Base-by-base conservation (phyloP, 2,888 invertebrate species). In the Lepidochitona cinerea region DNA sequence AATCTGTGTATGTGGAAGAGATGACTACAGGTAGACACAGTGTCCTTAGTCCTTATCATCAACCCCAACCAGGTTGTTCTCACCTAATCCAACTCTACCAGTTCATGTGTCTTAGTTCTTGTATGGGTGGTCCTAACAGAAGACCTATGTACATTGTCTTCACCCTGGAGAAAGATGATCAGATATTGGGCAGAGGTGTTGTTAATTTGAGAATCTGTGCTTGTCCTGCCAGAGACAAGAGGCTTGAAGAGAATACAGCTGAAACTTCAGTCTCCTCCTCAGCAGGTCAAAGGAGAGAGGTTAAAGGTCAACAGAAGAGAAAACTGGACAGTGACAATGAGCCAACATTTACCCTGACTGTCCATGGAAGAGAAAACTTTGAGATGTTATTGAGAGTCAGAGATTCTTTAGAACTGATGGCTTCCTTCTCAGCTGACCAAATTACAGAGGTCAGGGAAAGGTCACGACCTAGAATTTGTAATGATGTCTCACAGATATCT, bases 361-460 rank as follows among this genome's bases (percentile, higher is more conserved):
- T 90, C 2, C 75, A 79, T 70, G 90, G 90, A 1, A 78, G 85
- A 49, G 89, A 89, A 67, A 89, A 90, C 71, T 90, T 84, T 75
- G 89, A 90, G 73, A 83, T 89, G 33, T 78, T 90, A 37, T 82
- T 84, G 54, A 86, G 85, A 76, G 76, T 90, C 14, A 77, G 89
- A 23, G 90, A 90, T 78, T 83, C 87, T 6, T 75, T 90, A 33
- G 90, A 89, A 77, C 79, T 90, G 64, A 79, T 86, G 0, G 77
- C 87, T 59, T 29, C 9, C 29, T 59, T 59, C 4, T 59, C 59
- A 14, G 12, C 1, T 29, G 26, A 59, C 12, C 59, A 59, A 59
- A 26, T 59, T 26, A 29, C 23, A 29, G 14, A 29, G 12, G 23
- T 29, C 59, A 59, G 26, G 26, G 29, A 59, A 59, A 7, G 49